phyloP scores from a whole-genome alignment of 2,888 invertebrate species.

The Ophion obscuratus region DNA sequence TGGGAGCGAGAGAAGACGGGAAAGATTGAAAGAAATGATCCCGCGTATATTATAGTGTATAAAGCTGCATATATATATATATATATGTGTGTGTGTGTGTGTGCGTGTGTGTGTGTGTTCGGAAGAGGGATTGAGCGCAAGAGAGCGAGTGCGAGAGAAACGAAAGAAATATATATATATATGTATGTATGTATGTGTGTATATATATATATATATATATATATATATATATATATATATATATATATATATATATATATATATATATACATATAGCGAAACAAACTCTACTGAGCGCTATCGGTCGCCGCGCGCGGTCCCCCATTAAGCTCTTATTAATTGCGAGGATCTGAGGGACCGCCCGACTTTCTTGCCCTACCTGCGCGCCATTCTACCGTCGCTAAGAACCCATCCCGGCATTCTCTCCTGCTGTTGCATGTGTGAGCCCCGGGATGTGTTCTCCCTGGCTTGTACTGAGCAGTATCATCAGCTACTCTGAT shows the following conservation, averaged over 20 bases:
- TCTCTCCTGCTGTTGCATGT: constrained; percentile 63
- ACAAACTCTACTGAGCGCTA: constrained; percentile 71
- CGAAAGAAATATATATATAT: not conserved
- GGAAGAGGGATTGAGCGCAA: constrained; percentile 52
- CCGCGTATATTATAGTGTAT: constrained; percentile 34
- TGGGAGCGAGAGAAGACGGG: constrained; percentile 56
- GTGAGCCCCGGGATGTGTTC: constrained; percentile 30
- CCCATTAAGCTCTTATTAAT: constrained; percentile 84
- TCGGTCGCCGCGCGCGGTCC: constrained; percentile 76
- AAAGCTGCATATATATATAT: constrained; percentile 11
- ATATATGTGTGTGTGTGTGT: no score
- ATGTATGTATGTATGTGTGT: no score
- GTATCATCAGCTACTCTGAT: constrained; percentile 28
- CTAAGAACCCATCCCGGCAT: constrained; percentile 74
- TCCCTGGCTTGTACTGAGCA: constrained; percentile 4
- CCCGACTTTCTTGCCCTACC: constrained; percentile 82
- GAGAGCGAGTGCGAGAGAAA: constrained; percentile 58
- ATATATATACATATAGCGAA: constrained; percentile 38
- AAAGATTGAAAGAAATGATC: constrained; percentile 62
- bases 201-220: no score
- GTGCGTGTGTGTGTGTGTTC: no score
- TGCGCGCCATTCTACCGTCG: constrained; percentile 80
- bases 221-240: not conserved
- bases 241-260: no score
- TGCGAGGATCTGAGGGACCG: constrained; percentile 82